Base-by-base conservation (phyloP, 1,140 invertebrate genomes). In the Papilio polyxenes region DNA sequence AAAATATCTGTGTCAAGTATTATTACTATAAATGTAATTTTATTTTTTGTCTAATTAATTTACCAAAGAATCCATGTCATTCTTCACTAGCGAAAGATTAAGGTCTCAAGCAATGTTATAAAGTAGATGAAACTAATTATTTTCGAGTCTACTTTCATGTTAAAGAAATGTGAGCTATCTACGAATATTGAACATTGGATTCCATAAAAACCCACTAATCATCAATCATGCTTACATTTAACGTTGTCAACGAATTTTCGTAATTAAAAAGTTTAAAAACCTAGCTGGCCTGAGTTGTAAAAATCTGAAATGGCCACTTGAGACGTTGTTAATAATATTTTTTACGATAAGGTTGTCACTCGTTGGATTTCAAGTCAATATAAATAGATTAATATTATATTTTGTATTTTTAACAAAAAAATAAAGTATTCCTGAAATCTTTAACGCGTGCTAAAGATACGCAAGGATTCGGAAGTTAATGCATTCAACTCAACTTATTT, bases 301-400 rank as follows among this genome's bases (percentile, higher is more conserved):
- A 65, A 65, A 65, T 65, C 23, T 65, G 62, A 23, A 65, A 65
- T 65, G 23, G 23, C 20, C 62, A 31, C 62, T 65, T 65, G 62
- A 65, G 62, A 65, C 62, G 62, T 65, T 65, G 62, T 65, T 65
- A 31, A 65, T 65, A 65, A 65, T 65, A 65, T 31, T 65, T 65
- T 65, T 65, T 65, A 31, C 23, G 20, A 65, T 31, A 65, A 23
- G 62, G 62, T 31, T 65, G 62, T 65, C 62, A 65, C 62, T 17
- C 62, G 31, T 65, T 20, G 0, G 56, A 59, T 17, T n/a, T 31
- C 31, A 65, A 31, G 23, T 65, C 23, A 65, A 31, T 65, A 44
- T 44, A 44, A 44, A 44, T 44, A 44, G 7, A 44, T 4, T 44
- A 44, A 44, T 2, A 44, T 31, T 15, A 6, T n/a, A 59, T n/a